These are phyloP conservation scores for Conops quadrifasciatus DNA, from an alignment of 2,888 invertebrate genomes.

Conservation along the genomic window DNA sequence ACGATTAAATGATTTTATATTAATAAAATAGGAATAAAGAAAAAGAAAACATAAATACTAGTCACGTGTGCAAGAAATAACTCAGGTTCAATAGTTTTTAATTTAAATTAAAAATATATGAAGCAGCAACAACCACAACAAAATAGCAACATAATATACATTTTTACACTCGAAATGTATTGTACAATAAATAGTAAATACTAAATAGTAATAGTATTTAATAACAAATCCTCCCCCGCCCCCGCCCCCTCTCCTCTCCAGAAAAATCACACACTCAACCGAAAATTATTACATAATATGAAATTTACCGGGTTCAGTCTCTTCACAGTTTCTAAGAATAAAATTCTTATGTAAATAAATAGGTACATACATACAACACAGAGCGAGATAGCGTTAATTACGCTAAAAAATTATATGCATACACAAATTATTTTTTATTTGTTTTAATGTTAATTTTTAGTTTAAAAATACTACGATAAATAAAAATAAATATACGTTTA, in stretches of 20 bases:
- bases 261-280: conserved; percentile 8
- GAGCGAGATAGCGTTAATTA: too few species aligned
- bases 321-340: too few species aligned
- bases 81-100: conserved; percentile 47
- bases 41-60: conserved; percentile 39
- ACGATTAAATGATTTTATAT: conserved; percentile 9
- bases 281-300: conserved; percentile 14
- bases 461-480: neutral
- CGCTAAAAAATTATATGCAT: too few species aligned
- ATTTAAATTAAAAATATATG: conserved; percentile 30
- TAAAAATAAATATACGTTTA: neutral
- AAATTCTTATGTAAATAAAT: too few species aligned
- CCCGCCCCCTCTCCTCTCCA: neutral
- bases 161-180: conserved; percentile 1
- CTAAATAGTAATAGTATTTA: neutral
- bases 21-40: conserved; percentile 20
- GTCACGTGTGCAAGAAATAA: conserved; percentile 42
- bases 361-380: too few species aligned
- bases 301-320: too few species aligned
- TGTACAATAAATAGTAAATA: neutral
- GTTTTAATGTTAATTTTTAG: conserved; percentile 4
- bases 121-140: conserved; percentile 25
- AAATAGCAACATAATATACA: conserved; percentile 19
- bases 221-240: neutral
- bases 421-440: neutral